phyloP scores from a whole-genome alignment of 2,113 vertebrate species.

The Sigmodon hispidus region DNA sequence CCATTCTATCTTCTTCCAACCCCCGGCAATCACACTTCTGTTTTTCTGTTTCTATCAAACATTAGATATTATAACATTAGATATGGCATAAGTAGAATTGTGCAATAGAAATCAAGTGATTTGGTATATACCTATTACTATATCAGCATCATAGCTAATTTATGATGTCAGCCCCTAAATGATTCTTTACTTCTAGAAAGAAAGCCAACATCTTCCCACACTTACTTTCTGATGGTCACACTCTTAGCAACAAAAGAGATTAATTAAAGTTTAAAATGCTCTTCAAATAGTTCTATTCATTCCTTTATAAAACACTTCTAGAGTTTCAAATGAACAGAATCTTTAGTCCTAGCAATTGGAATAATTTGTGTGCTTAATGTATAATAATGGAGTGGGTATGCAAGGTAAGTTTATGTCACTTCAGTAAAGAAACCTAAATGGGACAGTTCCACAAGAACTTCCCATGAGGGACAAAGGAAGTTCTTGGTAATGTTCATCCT shows the following conservation, averaged over 20 bases:
- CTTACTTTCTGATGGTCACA: background rate
- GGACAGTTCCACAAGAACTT: background rate
- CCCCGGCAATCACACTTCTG: background rate
- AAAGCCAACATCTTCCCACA: background rate
- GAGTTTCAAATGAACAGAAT: constrained; percentile 18
- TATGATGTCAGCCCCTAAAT: background rate
- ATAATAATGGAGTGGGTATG: background rate
- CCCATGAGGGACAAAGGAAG: background rate
- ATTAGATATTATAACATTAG: too few species aligned
- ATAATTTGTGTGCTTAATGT: background rate
- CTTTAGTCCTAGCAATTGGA: background rate
- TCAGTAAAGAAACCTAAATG: background rate
- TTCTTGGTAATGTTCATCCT: background rate
- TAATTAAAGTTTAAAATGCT: background rate
- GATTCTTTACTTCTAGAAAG: background rate
- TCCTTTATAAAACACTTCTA: background rate
- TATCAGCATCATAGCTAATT: background rate
- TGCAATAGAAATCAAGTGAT: background rate
- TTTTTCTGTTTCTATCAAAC: background rate
- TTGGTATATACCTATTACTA: background rate
- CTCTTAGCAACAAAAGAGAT: background rate
- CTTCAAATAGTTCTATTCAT: background rate
- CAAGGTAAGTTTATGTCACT: background rate
- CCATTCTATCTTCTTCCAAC: background rate
- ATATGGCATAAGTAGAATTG: background rate